Base-by-base conservation (phyloP, 2,113 vertebrate genomes). In the Tachysurus fulvidraco region DNA sequence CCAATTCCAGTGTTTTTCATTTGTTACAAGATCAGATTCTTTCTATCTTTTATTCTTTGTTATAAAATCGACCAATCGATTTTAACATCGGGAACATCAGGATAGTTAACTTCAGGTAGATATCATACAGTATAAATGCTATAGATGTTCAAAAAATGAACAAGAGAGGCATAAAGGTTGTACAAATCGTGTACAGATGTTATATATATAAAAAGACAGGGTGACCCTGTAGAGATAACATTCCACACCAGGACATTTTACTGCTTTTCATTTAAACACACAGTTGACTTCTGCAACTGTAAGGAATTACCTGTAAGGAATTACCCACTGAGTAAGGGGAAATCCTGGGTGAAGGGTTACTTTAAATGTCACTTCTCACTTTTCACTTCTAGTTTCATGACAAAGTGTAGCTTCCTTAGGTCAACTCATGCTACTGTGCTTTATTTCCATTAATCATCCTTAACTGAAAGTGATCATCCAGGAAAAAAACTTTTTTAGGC, bases 241-340 rank as follows among this genome's bases (percentile, higher is more conserved):
- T 46, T 3, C 16, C 74, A n/a, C 50, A 7, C 3, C 14, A 17
- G 54, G 74, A 9, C 50, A 30, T 30, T 55, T 57, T 79, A 54
- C 2, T 64, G 73, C 41, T 64, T 85, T 28, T 19, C 1, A 46
- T 36, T 62, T 16, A 12, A 36, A 55, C n/a, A 71, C 9, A 14
- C 41, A 46, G 55, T 13, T 41, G 55, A 30, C 55, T 83, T 78
- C 62, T 55, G 60, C 46, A 50, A 25, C n/a, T n/a, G n/a, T n/a
- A n/a, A n/a, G n/a, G n/a, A n/a, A n/a, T n/a, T n/a, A n/a, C n/a
- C n/a, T n/a, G n/a, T 67, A 41, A 50, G 89, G 87, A 88, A 85
- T 83, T 87, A 60, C 89, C 89, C 87, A 73, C 12, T 16, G 41
- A 46, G 59, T 52, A 25, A 85, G 81, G 86, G 87, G 85, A 73